Evolutionary conservation across 2,797 vertebrate species (phyloP), one percentile per base, ranked within the genome.

Genomic region (Crocodylus rhombifer): DNA sequence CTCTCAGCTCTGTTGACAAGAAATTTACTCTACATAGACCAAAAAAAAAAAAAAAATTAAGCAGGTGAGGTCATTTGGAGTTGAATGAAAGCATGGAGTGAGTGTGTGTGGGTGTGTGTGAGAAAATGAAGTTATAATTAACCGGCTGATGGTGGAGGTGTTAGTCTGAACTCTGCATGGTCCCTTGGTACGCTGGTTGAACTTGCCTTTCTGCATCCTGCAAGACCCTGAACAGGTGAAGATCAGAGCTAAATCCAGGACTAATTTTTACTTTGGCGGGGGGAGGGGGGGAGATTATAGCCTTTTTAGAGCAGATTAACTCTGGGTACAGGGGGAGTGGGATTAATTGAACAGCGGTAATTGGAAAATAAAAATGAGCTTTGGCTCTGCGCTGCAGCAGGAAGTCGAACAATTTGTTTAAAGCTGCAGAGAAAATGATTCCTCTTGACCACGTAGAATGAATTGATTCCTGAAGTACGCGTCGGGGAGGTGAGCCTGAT

Each of bases 161-260:
- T 97, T 95, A 95, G 97, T 95, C 94, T 98, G 98, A 98, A 98
- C 98, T 98, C 96, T 96, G 88, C 92, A 96, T 98, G 98, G 97
- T 98, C 97, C 97, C 95, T 94, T 97, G 95, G 97, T 97, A 98
- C 96, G 95, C 97, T 85, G 96, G 97, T 96, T 98, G 97, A 97
- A 96, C 97, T 96, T 97, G 89, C 91, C 55, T 95, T 96, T 92
- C 89, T 91, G 88, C 96, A 93, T 96, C 89, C 95, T 87, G 93
- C 91, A 86, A 94, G 96, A 96, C 95, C 97, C 95, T 75, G 92
- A 96, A 96, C 97, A 97, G 97, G 97, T 97, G 96, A 97, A 65
- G 95, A 95, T 87, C 71, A 82, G 86, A 84, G 94, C 92, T 11
- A 80, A 90, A 94, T 95, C 96, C 92, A 2, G 91, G 80, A 90